Evolutionary conservation across 2,797 vertebrate species (phyloP), one percentile per base, ranked within the genome.

Genomic region (Syngnathus rostellatus): DNA sequence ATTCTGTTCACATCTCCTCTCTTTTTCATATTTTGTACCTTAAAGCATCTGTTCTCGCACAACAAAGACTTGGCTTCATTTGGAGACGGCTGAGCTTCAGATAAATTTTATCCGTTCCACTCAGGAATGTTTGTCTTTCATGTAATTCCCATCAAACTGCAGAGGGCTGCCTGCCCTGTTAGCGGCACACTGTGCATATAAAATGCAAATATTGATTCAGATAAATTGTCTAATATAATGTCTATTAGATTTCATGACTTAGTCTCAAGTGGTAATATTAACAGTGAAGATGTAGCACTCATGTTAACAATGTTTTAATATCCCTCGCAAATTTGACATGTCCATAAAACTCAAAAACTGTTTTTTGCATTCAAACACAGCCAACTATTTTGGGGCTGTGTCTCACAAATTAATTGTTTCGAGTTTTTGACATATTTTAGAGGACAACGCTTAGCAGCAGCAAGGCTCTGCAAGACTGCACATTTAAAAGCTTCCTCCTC

Each of bases 41-140:
- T 62, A 31, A 21, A 19, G 43, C 71, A 69, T 68, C 67, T 72
- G 75, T 68, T 70, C 73, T 69, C 61, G 37, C 68, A 65, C 65
- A 76, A 59, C 68, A 72, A 73, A 55, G 38, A 14, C 45, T 65
- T 54, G 62, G 62, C 37, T 38, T 39, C 31, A n/a, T 19, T 51
- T 64, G 16, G 31, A 64, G 37, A 51, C 17, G 62, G 23, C 45
- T 16, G 4, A 72, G 68, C 68, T 62, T 65, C 8, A 31, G 66
- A 72, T 75, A 72, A 73, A 83, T 77, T 83, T 77, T 82, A 77
- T 74, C 79, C 77, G 66, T 81, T 80, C 84, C 78, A 54, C 23
- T 10, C 69, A 81, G 69, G 74, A 81, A 79, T 69, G 64, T 79
- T 76, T 81, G 72, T 71, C 71, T 81, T 78, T 72, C 71, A 69